A percentile compares a stretch with the other conserved stretches of the same genome.
Conservation (phyloP, 2,888 invertebrate genomes). For the Eilema depressum region DNA sequence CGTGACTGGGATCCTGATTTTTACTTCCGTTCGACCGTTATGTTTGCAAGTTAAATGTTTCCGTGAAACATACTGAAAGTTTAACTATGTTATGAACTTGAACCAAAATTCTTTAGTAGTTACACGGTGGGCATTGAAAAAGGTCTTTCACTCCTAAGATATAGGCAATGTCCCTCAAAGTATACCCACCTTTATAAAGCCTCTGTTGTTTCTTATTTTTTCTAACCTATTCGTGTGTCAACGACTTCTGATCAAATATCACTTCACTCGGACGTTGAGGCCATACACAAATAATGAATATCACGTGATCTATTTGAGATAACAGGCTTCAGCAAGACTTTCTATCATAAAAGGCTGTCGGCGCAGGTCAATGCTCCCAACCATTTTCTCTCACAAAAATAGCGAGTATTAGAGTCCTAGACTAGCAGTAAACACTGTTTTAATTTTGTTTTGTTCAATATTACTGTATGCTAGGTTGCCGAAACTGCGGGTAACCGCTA, state of each 20-base stretch:
- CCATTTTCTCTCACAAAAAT: background rate
- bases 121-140: background rate
- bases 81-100: background rate
- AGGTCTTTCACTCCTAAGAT: background rate
- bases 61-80: background rate
- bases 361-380: background rate
- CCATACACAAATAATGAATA: background rate
- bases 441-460: conserved; percentile 1
- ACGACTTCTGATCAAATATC: background rate
- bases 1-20: background rate
- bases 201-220: background rate
- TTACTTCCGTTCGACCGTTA: background rate
- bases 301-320: background rate
- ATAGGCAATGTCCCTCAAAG: background rate
- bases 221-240: background rate
- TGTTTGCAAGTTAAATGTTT: background rate
- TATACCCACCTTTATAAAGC: background rate
- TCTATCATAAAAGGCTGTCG: background rate
- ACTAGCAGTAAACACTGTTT: background rate
- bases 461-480: background rate
- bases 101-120: background rate
- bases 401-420: background rate
- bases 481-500: background rate
- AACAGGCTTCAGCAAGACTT: conserved; percentile 1
- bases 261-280: background rate